Percentiles rank a stretch among this genome's conserved stretches.
Evolutionary conservation across 2,797 vertebrate species (phyloP).

Genomic region (Sparidentex hasta): DNA sequence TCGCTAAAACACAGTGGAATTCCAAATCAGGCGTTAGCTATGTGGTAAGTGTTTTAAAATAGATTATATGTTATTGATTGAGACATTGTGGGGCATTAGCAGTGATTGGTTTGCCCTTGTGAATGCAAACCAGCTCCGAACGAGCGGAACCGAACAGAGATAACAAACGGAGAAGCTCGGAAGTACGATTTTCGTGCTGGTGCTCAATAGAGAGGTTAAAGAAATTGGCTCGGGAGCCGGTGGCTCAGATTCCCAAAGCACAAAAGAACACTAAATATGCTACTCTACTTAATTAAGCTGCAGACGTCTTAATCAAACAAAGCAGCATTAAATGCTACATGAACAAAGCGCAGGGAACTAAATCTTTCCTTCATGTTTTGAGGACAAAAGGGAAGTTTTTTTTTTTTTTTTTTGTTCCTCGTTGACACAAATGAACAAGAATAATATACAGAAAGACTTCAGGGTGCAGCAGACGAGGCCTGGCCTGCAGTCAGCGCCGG

Average conservation of each 20-base stretch:
- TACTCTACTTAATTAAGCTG: constrained; percentile 5
- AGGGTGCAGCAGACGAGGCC: constrained; percentile 32
- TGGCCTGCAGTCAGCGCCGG: constrained; percentile 42
- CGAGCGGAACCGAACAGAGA: constrained; percentile 19
- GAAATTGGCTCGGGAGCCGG: not conserved
- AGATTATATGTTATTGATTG: constrained; percentile 73
- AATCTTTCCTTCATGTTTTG: not conserved
- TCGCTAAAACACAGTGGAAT: constrained; percentile 71
- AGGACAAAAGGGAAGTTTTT: not conserved
- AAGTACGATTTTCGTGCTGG: constrained; percentile 1
- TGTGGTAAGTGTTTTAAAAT: constrained; percentile 72
- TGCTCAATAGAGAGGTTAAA: constrained; percentile 13
- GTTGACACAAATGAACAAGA: constrained; percentile 40
- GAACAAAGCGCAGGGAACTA: not conserved
- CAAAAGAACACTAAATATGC: not conserved
- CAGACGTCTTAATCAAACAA: not conserved
- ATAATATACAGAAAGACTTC: constrained; percentile 43
- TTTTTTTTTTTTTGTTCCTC: not conserved
- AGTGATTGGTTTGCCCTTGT: constrained; percentile 71
- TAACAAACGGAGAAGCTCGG: not conserved
- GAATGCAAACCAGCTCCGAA: constrained; percentile 44
- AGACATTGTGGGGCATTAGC: constrained; percentile 63
- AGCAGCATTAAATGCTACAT: not conserved
- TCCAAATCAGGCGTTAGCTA: constrained; percentile 75
- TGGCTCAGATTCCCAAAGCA: not conserved